Evolutionary conservation across 1,140 invertebrate genomes (phyloP), one percentile per base, ranked within the genome.

Genomic region (Polypedilum vanderplanki): DNA sequence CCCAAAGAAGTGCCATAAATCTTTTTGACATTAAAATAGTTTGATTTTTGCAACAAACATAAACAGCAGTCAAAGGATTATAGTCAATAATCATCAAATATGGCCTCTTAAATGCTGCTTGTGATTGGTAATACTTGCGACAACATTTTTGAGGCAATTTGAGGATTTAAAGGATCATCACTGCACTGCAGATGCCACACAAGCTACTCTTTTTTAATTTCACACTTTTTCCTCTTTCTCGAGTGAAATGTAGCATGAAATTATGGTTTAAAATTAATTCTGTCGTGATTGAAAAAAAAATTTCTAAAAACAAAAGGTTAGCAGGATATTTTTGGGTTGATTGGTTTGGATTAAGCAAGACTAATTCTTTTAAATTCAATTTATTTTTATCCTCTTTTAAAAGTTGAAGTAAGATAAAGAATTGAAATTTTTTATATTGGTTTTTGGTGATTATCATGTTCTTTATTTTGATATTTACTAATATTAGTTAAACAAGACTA

Each of bases 51-150:
- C 46, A 46, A 57, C 46, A 57, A 57, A 57, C 46, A 57, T 33
- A 33, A 33, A 33, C 46, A n/a, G 46, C 46, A 57, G 46, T 57
- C 24, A 15, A 57, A 57, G 46, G 46, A 57, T 57, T 57, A 57
- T 3, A 57, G n/a, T 57, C 12, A 57, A 57, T n/a, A 57, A 57
- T 57, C 12, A 57, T 57, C 46, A 57, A 57, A 57, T 57, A 57
- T 57, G 46, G 46, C 46, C n/a, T 57, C 46, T 57, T 57, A 57
- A 57, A n/a, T 57, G 46, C 46, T 57, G 46, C 46, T 57, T 57
- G 12, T n/a, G 46, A 57, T n/a, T 57, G 12, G 46, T 57, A 57
- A 57, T 57, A 4, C 46, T n/a, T 57, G 15, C 46, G 46, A 57
- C 46, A 57, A 57, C 46, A 57, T 15, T 57, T 57, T 57, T 57